phyloP scores from a whole-genome alignment of 2,888 invertebrate species.

The Cryptops parisi region DNA sequence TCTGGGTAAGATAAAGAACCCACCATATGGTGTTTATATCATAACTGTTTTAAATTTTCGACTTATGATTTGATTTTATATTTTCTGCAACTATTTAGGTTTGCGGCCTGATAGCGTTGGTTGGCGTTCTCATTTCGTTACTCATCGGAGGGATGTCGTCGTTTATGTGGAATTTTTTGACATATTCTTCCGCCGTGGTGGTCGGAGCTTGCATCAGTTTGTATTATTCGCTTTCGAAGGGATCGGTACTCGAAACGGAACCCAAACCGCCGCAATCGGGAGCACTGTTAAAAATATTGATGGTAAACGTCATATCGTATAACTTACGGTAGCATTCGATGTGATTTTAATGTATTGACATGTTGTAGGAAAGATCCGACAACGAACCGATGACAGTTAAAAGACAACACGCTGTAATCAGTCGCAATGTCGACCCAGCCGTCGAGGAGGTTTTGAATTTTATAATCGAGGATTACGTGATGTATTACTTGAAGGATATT shows the following conservation, averaged over 20 bases:
- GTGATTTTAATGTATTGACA: background rate
- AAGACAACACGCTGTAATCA: constrained; percentile 45
- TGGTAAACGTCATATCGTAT: constrained; percentile 4
- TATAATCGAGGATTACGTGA: constrained; percentile 60
- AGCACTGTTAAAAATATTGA: background rate
- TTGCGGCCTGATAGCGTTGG: no score
- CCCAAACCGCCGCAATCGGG: background rate
- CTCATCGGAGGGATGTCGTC: no score
- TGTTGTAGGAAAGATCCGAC: background rate
- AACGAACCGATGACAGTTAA: background rate
- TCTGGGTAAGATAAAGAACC: no score
- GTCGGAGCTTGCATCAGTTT: constrained; percentile 1
- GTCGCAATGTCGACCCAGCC: constrained; percentile 66
- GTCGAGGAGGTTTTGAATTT: constrained; percentile 69
- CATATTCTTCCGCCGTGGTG: background rate
- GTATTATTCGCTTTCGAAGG: constrained; percentile 2
- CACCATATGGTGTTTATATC: no score
- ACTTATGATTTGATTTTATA: no score
- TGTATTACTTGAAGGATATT: constrained; percentile 56
- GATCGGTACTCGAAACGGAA: background rate
- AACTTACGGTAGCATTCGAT: background rate
- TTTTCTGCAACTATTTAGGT: no score
- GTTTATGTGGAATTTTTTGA: background rate
- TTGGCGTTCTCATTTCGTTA: no score
- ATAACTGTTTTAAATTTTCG: no score